These are phyloP conservation scores for Donacobius atricapilla DNA, from an alignment of 2,113 vertebrate species.

Conservation along the genomic window DNA sequence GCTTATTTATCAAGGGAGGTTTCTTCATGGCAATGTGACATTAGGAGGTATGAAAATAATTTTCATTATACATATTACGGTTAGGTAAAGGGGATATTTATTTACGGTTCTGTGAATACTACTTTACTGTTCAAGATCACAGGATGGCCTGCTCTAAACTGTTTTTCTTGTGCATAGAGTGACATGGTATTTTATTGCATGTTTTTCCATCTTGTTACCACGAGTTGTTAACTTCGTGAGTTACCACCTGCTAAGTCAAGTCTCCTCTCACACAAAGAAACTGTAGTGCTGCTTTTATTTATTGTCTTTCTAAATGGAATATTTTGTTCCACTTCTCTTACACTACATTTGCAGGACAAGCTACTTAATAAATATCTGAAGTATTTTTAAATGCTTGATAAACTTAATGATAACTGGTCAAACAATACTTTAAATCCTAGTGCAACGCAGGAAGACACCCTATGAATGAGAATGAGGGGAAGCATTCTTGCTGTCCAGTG, in stretches of 20 bases:
- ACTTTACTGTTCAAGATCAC: neutral
- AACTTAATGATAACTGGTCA: neutral
- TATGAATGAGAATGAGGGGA: slow-evolving; percentile 45
- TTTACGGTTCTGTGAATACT: neutral
- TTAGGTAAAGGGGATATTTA: neutral
- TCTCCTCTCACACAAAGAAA: neutral
- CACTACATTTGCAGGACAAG: neutral
- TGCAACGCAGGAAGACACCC: neutral
- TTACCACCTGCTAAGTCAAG: neutral
- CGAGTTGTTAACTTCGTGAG: neutral
- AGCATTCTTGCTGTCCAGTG: slow-evolving; percentile 48
- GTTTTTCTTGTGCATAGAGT: neutral
- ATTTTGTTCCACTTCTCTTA: neutral
- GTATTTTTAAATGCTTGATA: neutral
- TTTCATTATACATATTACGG: neutral
- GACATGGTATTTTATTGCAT: neutral
- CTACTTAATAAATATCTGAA: neutral
- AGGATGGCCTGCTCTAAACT: neutral
- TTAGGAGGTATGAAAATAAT: slow-evolving; percentile 85
- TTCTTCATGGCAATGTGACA: slow-evolving; percentile 98
- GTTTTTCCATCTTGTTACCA: neutral
- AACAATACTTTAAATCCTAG: neutral
- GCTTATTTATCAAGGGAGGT: slow-evolving; percentile 98
- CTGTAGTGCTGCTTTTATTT: neutral
- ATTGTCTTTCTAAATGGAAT: neutral